phyloP scores from a whole-genome alignment of 2,888 invertebrate genomes.

The Emesis furor region DNA sequence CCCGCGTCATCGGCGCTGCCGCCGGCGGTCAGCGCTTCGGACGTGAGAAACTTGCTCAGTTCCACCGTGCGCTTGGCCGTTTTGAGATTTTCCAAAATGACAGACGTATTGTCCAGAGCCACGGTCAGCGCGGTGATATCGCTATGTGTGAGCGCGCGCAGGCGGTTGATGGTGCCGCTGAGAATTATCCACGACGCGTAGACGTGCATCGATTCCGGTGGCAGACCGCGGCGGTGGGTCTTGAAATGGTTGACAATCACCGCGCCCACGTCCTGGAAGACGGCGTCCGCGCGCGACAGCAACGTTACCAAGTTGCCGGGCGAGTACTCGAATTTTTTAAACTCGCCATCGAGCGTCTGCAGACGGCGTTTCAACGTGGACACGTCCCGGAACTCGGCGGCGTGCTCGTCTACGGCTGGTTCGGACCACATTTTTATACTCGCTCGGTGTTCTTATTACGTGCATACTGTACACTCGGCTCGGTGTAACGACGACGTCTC shows the following conservation, averaged over 20 bases:
- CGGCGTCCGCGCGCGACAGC: slow-evolving; percentile 28
- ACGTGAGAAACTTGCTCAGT: slow-evolving; percentile 30
- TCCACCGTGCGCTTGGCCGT: slow-evolving; percentile 27
- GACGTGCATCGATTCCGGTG: slow-evolving; percentile 30
- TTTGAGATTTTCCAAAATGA: slow-evolving; percentile 31
- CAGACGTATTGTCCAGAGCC: slow-evolving; percentile 11
- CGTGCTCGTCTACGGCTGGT: slow-evolving; percentile 21
- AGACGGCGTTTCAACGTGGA: slow-evolving; percentile 21
- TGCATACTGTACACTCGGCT: too few relatives aligned
- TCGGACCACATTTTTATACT: neutral
- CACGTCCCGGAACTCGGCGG: slow-evolving; percentile 29
- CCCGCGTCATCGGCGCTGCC: neutral
- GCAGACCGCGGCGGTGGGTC: slow-evolving; percentile 28
- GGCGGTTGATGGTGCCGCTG: slow-evolving; percentile 26
- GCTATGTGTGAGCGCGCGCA: slow-evolving; percentile 26
- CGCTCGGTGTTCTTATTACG: too few relatives aligned
- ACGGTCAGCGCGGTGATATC: slow-evolving; percentile 25
- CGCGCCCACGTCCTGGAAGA: slow-evolving; percentile 23
- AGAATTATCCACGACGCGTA: slow-evolving; percentile 32
- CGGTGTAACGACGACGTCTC: too few relatives aligned
- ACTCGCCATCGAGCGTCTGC: slow-evolving; percentile 1
- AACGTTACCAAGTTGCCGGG: slow-evolving; percentile 27
- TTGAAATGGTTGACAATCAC: slow-evolving; percentile 27
- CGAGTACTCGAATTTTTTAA: slow-evolving; percentile 26
- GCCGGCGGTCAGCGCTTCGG: slow-evolving; percentile 31